Evolutionary conservation across 2,113 vertebrate genomes (phyloP), one percentile per base, ranked within the genome.

Genomic region (Calyptomena viridis): DNA sequence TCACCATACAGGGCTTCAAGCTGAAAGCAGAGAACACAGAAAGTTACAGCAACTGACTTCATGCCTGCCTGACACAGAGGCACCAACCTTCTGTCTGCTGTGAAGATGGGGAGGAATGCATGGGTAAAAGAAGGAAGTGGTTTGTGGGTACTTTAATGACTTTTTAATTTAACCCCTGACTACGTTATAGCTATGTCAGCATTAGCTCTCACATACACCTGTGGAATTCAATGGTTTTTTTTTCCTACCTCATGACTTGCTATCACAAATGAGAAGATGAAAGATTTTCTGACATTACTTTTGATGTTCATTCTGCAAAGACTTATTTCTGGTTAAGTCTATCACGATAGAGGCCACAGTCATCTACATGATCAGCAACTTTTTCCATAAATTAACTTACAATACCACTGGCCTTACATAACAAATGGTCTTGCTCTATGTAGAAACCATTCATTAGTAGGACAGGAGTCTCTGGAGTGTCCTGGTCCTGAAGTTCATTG

Each of bases 51-150:
- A 28, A 74, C 49, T 12, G 13, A 72, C 88, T 98, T 98, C 98
- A 98, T 98, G 95, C 94, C 97, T 97, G 95, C 83, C 92, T 89
- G 85, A 81, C 68, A 55, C 52, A 85, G 60, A 83, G 18, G 27
- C 40, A 55, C 33, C 76, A 87, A 78, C 52, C 74, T 76, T 91
- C 81, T 92, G 82, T 67, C 93, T 44, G 11, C 73, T 42, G 79
- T 62, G 91, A 77, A 83, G 80, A 77, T 59, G 62, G 58, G 22
- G 42, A 63, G 55, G 30, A 91, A 90, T 64, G 93, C 64, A 75
- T 67, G 95, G 49, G 66, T 96, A 93, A 55, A 25, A 96, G 92
- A 97, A n/a, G 97, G 97, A 98, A 98, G 97, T 97, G 97, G 97
- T 97, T 97, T 90, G 95, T 96, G 92, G 95, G 87, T 58, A 96